Conservation (phyloP, 2,888 invertebrate species). For the Kuschelorhynchus macadamiae region DNA sequence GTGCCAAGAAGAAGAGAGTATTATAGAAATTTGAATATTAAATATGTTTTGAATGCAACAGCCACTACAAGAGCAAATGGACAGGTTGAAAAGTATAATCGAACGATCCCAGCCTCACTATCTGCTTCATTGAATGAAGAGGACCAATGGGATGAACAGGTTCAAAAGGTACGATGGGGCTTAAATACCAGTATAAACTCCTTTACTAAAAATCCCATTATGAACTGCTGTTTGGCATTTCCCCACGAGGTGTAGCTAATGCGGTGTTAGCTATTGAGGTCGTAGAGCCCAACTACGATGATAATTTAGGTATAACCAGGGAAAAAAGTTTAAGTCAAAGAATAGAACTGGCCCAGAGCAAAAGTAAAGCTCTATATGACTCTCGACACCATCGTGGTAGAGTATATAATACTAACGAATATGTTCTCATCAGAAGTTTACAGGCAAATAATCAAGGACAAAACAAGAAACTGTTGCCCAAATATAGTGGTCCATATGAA, state of each 20-base stretch:
- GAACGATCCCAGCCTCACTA: conserved; percentile 5
- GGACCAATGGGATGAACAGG: conserved; percentile 9
- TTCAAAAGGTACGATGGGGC: conserved; percentile 10
- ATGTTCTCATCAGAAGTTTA: no score
- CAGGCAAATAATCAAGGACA: conserved; percentile 25
- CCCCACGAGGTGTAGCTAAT: conserved; percentile 36
- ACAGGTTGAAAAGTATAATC: conserved; percentile 4
- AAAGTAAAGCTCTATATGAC: conserved; percentile 9
- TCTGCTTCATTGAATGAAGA: conserved; percentile 10
- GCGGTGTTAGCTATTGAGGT: conserved; percentile 27
- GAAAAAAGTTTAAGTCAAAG: not conserved
- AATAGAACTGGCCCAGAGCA: not conserved
- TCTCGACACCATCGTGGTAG: not conserved
- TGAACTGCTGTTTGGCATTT: conserved; percentile 29
- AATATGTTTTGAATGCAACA: conserved; percentile 12
- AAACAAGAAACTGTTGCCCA: conserved; percentile 40
- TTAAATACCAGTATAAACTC: not conserved
- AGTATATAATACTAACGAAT: no score
- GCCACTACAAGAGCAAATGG: conserved; percentile 9
- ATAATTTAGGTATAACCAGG: not conserved
- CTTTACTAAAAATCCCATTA: conserved; percentile 12
- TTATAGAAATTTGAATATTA: conserved; percentile 6
- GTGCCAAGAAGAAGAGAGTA: conserved; percentile 37
- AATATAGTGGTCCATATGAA: conserved; percentile 34
- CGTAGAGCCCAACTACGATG: conserved; percentile 3